Evolutionary conservation across 2,888 invertebrate species (phyloP), one percentile per base, ranked within the genome.

Genomic region (Bimastos eiseni): DNA sequence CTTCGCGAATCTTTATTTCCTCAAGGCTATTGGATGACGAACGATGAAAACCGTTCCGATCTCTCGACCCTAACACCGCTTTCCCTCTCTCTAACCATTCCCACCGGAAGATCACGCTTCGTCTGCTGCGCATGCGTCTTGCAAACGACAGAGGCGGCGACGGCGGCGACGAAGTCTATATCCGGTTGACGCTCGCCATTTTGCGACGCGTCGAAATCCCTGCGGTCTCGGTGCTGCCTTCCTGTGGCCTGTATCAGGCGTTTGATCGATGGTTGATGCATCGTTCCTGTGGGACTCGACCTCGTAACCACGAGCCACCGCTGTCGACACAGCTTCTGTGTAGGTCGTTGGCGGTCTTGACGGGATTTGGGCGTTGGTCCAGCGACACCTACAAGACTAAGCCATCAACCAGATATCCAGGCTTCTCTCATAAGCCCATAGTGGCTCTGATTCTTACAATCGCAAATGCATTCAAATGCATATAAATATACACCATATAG

Each of bases 251-350:
- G 86, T 24, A 86, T 1, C 86, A 15, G 6, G 86, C 34, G 86
- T 30, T 86, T 86, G 86, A 37, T 34, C 86, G 86, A 36, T 86
- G 86, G 37, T 86, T 86, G 86, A 86, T 86, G 86, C 86, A 86
- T 86, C 86, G 86, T 86, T 86, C 86, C 86, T 86, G 34, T 86
- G 86, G 86, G 86, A 86, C 86, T 4, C 34, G 86, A 86, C 86
- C 86, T 86, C 37, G 86, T 86, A 86, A 37, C 70, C 36, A 86
- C 86, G 86, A 37, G 21, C 36, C 84, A 15, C 84, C 34, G 86
- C 36, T 15, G 34, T 15, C 86, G 33, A 86, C 37, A 34, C 30
- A 30, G 30, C 70, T 70, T 70, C 70, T 70, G n/a, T 70, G n/a
- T n/a, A 6, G 17, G 70, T n/a, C 4, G 70, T 13, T n/a, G 30